These are phyloP conservation scores for Bubo blakistoni DNA, from an alignment of 2,113 vertebrate species.

Conservation along the genomic window DNA sequence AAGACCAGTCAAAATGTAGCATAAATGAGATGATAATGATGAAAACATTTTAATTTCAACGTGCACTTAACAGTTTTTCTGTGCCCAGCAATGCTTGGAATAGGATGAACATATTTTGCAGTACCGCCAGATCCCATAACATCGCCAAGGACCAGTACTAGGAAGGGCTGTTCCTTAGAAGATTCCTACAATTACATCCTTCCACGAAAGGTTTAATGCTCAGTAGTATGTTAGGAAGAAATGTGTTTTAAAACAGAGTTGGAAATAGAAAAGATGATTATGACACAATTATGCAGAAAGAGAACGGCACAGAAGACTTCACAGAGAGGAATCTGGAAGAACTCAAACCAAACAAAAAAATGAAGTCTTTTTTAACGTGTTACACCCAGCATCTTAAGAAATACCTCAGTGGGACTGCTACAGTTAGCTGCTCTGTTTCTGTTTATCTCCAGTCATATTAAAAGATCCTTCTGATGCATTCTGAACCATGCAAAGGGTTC, in stretches of 20 bases:
- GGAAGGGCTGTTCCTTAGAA: background rate
- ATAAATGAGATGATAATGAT: background rate
- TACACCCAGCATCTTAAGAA: background rate
- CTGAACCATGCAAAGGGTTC: background rate
- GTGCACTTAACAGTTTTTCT: background rate
- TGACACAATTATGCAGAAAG: background rate
- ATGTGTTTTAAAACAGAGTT: background rate
- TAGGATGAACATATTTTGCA: background rate
- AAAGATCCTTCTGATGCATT: background rate
- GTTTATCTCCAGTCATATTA: background rate
- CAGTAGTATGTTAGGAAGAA: background rate
- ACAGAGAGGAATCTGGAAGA: background rate
- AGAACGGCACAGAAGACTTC: background rate
- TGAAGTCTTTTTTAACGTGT: background rate
- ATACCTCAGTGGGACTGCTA: background rate
- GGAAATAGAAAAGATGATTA: background rate
- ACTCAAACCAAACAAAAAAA: background rate
- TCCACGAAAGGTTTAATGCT: background rate
- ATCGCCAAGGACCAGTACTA: background rate
- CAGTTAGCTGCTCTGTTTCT: background rate
- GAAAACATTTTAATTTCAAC: background rate
- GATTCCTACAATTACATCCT: background rate
- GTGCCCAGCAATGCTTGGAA: background rate
- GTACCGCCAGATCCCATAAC: background rate
- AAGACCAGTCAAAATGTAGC: background rate